Conservation (phyloP, 2,888 invertebrate species). For the Hirtodrosophila confusa region DNA sequence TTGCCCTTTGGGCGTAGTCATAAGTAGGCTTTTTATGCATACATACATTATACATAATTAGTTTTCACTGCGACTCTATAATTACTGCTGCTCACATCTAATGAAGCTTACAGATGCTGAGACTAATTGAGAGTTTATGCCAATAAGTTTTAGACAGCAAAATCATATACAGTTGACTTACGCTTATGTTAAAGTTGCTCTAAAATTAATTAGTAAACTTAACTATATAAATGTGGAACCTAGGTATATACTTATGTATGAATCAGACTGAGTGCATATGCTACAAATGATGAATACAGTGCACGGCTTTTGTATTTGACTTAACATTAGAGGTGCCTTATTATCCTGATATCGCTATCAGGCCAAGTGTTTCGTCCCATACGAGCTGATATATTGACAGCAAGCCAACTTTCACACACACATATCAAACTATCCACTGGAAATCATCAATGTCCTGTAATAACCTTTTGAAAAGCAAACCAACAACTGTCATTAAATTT, state of each 20-base stretch:
- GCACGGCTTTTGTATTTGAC: not conserved
- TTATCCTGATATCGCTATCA: too few relatives aligned
- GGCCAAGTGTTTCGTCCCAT: not conserved
- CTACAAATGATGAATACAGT: not conserved
- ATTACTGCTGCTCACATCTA: conserved; percentile 44
- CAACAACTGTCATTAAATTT: conserved; percentile 51
- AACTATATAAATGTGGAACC: too few relatives aligned
- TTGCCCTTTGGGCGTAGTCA: conserved; percentile 12
- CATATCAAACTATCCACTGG: conserved; percentile 11
- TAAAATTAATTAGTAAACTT: not conserved
- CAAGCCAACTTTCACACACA: conserved; percentile 15
- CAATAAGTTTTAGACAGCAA: conserved; percentile 11
- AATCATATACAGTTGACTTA: conserved; percentile 6
- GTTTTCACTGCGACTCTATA: conserved; percentile 52
- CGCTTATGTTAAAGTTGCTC: not conserved
- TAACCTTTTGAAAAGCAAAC: conserved; percentile 43
- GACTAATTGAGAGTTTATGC: conserved; percentile 22
- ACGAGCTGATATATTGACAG: conserved; percentile 16
- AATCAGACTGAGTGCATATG: not conserved
- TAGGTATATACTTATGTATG: not conserved
- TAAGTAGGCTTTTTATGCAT: conserved; percentile 28
- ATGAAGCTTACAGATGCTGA: conserved; percentile 39
- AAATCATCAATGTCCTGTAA: conserved; percentile 36
- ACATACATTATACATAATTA: conserved; percentile 48
- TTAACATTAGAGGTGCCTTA: too few relatives aligned